phyloP scores from a whole-genome alignment of 2,888 invertebrate species.

The Mythimna pallens region DNA sequence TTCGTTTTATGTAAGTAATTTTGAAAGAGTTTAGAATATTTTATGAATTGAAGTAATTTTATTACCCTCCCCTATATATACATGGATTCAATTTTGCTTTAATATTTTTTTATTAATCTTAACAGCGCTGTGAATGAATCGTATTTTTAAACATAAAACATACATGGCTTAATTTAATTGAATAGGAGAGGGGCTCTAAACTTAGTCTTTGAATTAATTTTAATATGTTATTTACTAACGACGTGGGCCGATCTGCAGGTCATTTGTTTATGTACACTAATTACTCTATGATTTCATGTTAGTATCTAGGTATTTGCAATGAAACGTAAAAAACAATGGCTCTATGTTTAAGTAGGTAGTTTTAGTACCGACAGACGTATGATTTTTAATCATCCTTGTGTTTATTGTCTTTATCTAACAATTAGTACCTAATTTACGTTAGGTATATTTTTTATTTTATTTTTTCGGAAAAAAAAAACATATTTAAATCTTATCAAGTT shows the following conservation, averaged over 20 bases:
- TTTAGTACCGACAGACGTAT: conserved; percentile 8
- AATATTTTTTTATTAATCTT: conserved; percentile 1
- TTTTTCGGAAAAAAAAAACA: too few relatives aligned
- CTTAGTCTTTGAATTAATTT: neutral
- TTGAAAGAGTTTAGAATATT: conserved; percentile 59
- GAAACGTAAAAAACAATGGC: neutral
- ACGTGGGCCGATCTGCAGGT: neutral
- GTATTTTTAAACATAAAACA: neutral
- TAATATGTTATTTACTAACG: neutral
- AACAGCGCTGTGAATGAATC: neutral
- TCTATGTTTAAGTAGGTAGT: neutral
- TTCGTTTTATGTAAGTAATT: conserved; percentile 77
- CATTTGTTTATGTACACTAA: neutral
- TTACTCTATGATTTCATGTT: neutral
- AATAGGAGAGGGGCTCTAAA: neutral
- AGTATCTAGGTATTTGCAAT: neutral
- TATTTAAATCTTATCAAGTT: too few relatives aligned
- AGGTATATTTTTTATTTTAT: neutral
- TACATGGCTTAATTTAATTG: conserved; percentile 4
- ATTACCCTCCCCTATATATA: conserved; percentile 10
- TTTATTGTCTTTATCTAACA: conserved; percentile 25
- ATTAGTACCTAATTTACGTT: neutral
- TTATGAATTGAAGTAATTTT: conserved; percentile 45
- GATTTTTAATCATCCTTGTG: conserved; percentile 20
- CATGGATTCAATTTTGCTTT: neutral